Percentiles rank a stretch among this genome's conserved stretches.
Conservation (phyloP, 2,113 vertebrate genomes). For the Orthonyx spaldingii region DNA sequence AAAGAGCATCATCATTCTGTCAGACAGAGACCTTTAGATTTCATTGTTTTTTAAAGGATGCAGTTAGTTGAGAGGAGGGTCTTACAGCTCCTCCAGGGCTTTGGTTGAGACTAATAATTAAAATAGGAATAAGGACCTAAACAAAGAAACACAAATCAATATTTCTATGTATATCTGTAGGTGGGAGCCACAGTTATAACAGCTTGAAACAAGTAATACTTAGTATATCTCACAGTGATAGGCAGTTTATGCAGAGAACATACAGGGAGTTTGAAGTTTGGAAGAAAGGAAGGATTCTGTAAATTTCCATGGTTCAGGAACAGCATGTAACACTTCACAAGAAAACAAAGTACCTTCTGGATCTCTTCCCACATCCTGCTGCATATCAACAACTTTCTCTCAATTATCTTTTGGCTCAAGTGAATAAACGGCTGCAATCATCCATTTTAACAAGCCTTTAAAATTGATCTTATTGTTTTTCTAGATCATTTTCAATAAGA, state of each 20-base stretch:
- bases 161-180: neutral
- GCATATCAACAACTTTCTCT: conserved; percentile 13
- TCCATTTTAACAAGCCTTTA: conserved; percentile 13
- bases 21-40: neutral
- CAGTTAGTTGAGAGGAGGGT: neutral
- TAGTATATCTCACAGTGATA: neutral
- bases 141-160: neutral
- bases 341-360: conserved; percentile 26
- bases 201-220: neutral
- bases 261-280: neutral
- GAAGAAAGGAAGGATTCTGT: neutral
- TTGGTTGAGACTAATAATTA: neutral
- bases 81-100: neutral
- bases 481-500: conserved; percentile 17
- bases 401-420: conserved; percentile 29
- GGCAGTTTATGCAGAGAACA: neutral
- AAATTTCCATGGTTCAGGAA: neutral
- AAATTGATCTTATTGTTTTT: neutral
- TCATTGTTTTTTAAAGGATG: neutral
- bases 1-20: neutral
- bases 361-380: neutral
- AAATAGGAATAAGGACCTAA: neutral
- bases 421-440: neutral
- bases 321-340: neutral
- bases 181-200: neutral